A percentile compares a stretch with the other conserved stretches of the same genome.
Conservation (phyloP, 2,888 invertebrate species). For the Oithona nana region DNA sequence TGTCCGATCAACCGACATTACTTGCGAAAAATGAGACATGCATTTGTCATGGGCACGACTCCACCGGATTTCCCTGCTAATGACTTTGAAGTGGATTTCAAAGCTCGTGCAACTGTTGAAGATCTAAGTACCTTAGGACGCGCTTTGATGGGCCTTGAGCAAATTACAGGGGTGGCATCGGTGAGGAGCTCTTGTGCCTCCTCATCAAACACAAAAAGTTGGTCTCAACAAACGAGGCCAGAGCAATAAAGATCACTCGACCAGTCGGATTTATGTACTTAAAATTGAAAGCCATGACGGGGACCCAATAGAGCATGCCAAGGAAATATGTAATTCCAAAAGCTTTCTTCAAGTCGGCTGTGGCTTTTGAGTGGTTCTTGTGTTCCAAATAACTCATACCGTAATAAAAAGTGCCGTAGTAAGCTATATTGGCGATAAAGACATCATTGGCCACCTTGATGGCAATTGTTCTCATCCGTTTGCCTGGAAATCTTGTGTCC, state of each 20-base stretch:
- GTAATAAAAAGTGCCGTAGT: neutral
- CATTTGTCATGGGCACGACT: neutral
- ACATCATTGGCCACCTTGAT: neutral
- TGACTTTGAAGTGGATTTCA: neutral
- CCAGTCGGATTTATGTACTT: neutral
- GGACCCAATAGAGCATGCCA: neutral
- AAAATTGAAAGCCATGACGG: neutral
- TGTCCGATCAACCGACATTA: slow-evolving; percentile 2
- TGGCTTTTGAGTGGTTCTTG: neutral
- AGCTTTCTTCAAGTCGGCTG: neutral
- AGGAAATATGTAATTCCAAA: neutral
- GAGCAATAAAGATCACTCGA: neutral
- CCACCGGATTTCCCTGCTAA: slow-evolving; percentile 2
- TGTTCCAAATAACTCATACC: neutral
- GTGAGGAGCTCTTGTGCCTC: no score
- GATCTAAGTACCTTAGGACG: neutral
- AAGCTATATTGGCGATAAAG: neutral
- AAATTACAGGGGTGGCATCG: no score
- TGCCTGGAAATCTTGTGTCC: neutral
- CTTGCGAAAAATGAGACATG: neutral
- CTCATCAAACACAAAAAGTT: neutral
- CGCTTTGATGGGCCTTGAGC: slow-evolving; percentile 1
- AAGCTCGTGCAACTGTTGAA: neutral
- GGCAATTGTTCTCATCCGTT: neutral
- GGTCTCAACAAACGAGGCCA: neutral